Base-by-base conservation (phyloP, 2,888 invertebrate species). In the Catocala sponsa region DNA sequence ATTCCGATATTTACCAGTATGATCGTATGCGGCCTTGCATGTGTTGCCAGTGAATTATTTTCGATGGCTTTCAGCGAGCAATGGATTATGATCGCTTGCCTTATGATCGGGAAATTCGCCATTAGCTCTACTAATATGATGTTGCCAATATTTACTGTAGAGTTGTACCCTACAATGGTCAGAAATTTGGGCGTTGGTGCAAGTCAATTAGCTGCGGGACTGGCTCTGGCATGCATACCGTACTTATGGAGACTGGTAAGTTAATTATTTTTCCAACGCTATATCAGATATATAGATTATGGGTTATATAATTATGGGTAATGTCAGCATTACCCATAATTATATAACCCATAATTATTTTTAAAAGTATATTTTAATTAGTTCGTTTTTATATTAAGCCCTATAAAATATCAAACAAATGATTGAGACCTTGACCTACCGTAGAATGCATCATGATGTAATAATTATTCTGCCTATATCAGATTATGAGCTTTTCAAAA, bases 101-200 rank as follows among this genome's bases (percentile, higher is more conserved):
- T 97, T 49, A 97, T 97, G 97, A 95, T 97, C 65, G 97, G 97
- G 80, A 97, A 97, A 91, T 97, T 97, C 79, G 96, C 97, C 33
- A 97, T 97, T 56, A 97, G 97, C 46, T 96, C 97, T 0, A 96
- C 97, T 15, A 98, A 97, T 80, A 97, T 97, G 81, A 96, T 97
- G 78, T 94, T 97, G 93, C 97, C 97, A 0, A 96, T 97, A 35
- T 97, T 96, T 83, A 97, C 97, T 0, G 96, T 97, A 2, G 97
- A 97, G 79, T 87, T 97, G 44, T 97, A 96, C 84, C 97, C 97
- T 0, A 97, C 97, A 4, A 94, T 96, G 63, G 95, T 97, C 70
- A 92, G 97, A 58, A 97, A 97, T 78, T 94, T 96, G 25, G 97
- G 97, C 6, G 96, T 97, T 11, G 97, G 97, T 1, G 96, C 96